phyloP scores from a whole-genome alignment of 2,113 vertebrate species.

The Hemiprocne comata region DNA sequence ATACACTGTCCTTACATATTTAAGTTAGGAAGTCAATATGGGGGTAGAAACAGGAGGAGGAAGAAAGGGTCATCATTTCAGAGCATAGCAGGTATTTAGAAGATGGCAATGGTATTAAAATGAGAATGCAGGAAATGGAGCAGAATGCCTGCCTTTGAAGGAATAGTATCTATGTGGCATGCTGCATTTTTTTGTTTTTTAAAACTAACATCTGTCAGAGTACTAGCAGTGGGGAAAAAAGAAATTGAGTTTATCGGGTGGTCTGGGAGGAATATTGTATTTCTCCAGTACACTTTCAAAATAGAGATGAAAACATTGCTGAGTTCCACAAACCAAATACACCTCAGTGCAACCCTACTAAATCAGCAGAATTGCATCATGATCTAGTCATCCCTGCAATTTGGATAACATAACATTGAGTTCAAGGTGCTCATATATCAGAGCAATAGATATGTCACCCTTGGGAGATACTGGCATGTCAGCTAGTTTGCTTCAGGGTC shows the following conservation, averaged over 20 bases:
- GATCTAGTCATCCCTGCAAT: constrained; percentile 10
- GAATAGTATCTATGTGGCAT: not conserved
- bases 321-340: not conserved
- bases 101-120: not conserved
- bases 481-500: constrained; percentile 32
- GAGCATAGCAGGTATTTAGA: not conserved
- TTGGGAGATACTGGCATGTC: not conserved
- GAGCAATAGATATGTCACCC: constrained; percentile 31
- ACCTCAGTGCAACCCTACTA: not conserved
- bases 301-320: not conserved
- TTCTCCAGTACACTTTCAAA: not conserved
- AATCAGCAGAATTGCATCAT: constrained; percentile 47
- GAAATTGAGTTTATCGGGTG: not conserved
- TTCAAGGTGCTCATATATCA: constrained; percentile 57
- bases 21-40: not conserved
- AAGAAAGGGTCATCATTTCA: not conserved
- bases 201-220: not conserved
- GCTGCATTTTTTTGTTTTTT: not conserved
- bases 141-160: not conserved
- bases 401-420: constrained; percentile 7
- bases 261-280: not conserved
- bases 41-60: not conserved
- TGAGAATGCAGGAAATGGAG: not conserved
- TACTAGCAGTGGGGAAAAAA: not conserved
- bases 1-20: not conserved